Conservation (phyloP, 2,797 vertebrate genomes). For the Netta rufina region DNA sequence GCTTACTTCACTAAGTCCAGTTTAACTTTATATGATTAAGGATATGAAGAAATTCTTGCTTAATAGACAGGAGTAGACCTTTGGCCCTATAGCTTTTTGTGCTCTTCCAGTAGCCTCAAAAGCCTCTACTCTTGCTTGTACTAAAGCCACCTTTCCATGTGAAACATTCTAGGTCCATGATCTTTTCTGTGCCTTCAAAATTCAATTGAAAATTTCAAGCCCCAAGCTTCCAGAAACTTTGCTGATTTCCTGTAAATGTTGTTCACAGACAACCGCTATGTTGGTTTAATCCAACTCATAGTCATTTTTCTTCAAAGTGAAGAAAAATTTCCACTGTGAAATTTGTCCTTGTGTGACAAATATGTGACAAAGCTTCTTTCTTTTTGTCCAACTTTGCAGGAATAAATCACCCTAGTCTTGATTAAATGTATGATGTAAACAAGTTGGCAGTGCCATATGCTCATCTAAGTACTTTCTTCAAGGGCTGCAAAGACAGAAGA, state of each 20-base stretch:
- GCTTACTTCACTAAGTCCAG: background rate
- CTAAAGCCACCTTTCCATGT: background rate
- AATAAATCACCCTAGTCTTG: background rate
- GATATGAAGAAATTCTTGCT: background rate
- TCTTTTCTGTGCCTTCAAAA: background rate
- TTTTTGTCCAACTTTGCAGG: background rate
- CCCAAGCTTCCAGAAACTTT: background rate
- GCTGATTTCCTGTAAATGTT: background rate
- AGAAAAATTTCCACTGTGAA: background rate
- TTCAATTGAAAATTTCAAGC: background rate
- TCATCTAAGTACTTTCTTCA: background rate
- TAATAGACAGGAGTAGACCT: background rate
- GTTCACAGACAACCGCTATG: background rate
- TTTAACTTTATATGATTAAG: constrained; percentile 1
- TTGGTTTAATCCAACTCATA: background rate
- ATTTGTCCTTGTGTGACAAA: background rate
- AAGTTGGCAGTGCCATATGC: background rate
- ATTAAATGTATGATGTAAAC: background rate
- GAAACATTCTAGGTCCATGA: background rate
- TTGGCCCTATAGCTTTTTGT: background rate
- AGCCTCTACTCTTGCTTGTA: background rate
- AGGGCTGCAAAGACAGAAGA: background rate
- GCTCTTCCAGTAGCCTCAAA: background rate
- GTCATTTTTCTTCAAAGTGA: background rate
- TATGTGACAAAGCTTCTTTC: background rate